phyloP scores from a whole-genome alignment of 2,888 invertebrate species.

The Eristalis intricaria region DNA sequence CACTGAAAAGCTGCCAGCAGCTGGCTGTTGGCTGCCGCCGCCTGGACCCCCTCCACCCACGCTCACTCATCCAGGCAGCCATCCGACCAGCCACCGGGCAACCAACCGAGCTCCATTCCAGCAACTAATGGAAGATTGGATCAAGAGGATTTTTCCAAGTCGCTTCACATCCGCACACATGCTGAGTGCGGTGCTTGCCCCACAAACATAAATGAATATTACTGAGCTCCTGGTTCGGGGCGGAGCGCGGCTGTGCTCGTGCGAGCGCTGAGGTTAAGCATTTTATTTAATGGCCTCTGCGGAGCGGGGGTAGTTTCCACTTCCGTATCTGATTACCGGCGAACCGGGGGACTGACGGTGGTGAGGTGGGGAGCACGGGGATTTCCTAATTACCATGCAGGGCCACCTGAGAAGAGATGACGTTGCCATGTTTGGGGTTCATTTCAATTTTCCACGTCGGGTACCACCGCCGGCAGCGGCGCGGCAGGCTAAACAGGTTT shows the following conservation, averaged over 20 bases:
- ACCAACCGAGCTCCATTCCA: constrained; percentile 39
- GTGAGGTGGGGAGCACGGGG: not conserved
- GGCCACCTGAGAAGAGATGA: not conserved
- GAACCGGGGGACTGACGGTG: not conserved
- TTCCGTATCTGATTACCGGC: constrained; percentile 52
- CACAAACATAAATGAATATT: constrained; percentile 44
- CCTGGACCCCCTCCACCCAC: not conserved
- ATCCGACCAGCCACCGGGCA: not conserved
- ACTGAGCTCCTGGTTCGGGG: not conserved
- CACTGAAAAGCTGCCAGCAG: constrained; percentile 31
- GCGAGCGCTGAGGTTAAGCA: constrained; percentile 15
- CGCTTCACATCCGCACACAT: constrained; percentile 66
- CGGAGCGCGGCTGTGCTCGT: not conserved
- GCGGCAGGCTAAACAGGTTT: not conserved
- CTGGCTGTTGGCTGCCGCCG: not conserved
- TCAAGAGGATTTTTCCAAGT: constrained; percentile 69
- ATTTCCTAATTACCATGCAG: constrained; percentile 2
- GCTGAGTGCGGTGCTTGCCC: constrained; percentile 8
- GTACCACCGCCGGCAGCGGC: not conserved
- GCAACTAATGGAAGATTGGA: constrained; percentile 67
- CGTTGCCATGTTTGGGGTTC: not conserved
- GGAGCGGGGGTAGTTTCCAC: constrained; percentile 36
- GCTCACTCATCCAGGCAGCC: not conserved
- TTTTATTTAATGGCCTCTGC: constrained; percentile 59
- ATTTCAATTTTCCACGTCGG: constrained; percentile 8